Evolutionary conservation across 2,797 vertebrate genomes (phyloP).

Genomic region (Galaxias olidus): DNA sequence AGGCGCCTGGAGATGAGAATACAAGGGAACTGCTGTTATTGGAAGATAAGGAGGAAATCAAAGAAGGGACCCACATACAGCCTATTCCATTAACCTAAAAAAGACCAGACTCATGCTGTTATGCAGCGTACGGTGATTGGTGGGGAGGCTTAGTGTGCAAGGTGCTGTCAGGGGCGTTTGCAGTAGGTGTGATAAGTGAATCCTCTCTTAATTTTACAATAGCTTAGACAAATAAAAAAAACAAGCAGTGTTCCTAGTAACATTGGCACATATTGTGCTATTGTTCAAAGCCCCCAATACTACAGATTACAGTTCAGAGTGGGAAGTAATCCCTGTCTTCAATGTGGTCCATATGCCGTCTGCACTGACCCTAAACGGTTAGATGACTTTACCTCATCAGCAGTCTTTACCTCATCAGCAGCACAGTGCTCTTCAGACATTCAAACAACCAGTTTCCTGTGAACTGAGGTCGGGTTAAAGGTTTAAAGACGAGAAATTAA

Average conservation of each 20-base stretch:
- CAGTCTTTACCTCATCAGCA: neutral
- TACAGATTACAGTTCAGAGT: constrained; percentile 11
- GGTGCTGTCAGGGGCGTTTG: no score
- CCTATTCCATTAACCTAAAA: neutral
- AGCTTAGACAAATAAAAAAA: neutral
- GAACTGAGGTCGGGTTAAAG: neutral
- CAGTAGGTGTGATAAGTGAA: no score
- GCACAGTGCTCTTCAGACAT: neutral
- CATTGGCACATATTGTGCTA: neutral
- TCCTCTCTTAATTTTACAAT: neutral
- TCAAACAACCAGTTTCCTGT: neutral
- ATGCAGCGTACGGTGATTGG: no score
- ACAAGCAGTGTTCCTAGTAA: neutral
- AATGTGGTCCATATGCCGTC: constrained; percentile 25
- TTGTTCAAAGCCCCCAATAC: constrained; percentile 12
- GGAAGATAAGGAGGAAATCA: constrained; percentile 6
- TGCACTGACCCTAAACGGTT: neutral
- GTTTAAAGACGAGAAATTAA: neutral
- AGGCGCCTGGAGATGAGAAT: neutral
- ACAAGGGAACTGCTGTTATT: neutral
- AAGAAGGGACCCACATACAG: neutral
- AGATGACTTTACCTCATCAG: neutral
- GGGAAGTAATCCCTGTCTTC: constrained; percentile 10
- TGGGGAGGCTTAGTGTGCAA: no score
- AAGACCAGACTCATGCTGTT: neutral